Evolutionary conservation across 2,113 vertebrate genomes (phyloP).

Genomic region (Delphinapterus leucas): DNA sequence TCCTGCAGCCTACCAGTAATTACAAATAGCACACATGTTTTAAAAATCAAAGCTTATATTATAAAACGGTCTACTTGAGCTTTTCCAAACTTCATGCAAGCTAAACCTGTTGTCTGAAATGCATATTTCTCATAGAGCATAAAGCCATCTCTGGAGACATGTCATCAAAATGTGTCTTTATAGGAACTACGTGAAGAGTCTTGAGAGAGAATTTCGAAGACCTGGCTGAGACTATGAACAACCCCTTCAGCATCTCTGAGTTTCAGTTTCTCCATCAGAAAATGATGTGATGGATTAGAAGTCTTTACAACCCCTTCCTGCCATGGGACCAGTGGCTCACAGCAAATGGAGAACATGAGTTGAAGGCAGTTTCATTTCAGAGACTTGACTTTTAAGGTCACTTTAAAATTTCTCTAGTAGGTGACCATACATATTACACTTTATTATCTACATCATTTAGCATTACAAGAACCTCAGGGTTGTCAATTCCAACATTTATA

Average conservation of each 20-base stretch:
- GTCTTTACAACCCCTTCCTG: neutral
- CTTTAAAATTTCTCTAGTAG: neutral
- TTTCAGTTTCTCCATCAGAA: neutral
- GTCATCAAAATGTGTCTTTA: neutral
- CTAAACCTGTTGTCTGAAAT: neutral
- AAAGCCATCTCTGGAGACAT: neutral
- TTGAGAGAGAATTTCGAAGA: neutral
- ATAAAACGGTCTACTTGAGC: neutral
- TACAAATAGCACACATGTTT: slow-evolving; percentile 6
- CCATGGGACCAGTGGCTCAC: neutral
- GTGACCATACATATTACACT: neutral
- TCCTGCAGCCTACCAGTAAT: neutral
- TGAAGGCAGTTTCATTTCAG: neutral
- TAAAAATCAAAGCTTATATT: neutral
- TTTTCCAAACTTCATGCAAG: neutral
- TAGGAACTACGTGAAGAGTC: neutral
- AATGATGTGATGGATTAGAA: neutral
- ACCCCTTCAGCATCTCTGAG: neutral
- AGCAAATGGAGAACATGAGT: neutral
- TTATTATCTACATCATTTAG: neutral
- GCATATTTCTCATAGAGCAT: neutral
- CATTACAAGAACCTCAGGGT: neutral
- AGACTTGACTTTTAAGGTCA: neutral
- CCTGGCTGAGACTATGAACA: neutral
- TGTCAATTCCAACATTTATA: neutral